These are phyloP conservation scores for Erebia ligea DNA, from an alignment of 2,888 invertebrate species.

Conservation along the genomic window DNA sequence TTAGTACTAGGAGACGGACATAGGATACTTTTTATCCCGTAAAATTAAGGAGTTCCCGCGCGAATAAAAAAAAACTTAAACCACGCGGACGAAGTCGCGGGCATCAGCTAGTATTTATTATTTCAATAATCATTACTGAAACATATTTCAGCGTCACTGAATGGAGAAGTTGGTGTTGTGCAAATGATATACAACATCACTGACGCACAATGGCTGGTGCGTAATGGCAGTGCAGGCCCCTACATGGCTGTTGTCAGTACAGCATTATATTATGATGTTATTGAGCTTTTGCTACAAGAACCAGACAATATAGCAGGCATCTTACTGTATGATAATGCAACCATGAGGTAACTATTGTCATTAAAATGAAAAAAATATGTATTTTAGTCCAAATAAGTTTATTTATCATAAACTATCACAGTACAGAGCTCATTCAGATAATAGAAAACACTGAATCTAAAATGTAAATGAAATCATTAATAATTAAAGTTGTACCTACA, in stretches of 20 bases:
- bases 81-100: too few relatives aligned
- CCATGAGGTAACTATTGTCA: constrained; percentile 53
- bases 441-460: background rate
- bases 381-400: too few relatives aligned
- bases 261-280: constrained; percentile 82
- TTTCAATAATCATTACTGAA: constrained; percentile 9
- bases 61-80: too few relatives aligned
- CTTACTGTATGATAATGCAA: constrained; percentile 82
- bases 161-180: constrained; percentile 93
- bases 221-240: constrained; percentile 88
- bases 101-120: too few relatives aligned
- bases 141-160: constrained; percentile 84
- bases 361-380: too few relatives aligned
- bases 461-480: background rate
- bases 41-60: too few relatives aligned
- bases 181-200: constrained; percentile 85
- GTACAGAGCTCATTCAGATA: background rate
- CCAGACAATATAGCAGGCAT: constrained; percentile 86
- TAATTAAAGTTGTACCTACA: too few relatives aligned
- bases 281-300: constrained; percentile 79
- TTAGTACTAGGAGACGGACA: too few relatives aligned
- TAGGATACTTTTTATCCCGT: too few relatives aligned
- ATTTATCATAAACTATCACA: too few relatives aligned
- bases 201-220: constrained; percentile 90
- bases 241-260: constrained; percentile 90